A percentile compares a stretch with the other conserved stretches of the same genome.
These are phyloP conservation scores for Drosophila auraria DNA, from an alignment of 1,140 invertebrate species.

Conservation along the genomic window DNA sequence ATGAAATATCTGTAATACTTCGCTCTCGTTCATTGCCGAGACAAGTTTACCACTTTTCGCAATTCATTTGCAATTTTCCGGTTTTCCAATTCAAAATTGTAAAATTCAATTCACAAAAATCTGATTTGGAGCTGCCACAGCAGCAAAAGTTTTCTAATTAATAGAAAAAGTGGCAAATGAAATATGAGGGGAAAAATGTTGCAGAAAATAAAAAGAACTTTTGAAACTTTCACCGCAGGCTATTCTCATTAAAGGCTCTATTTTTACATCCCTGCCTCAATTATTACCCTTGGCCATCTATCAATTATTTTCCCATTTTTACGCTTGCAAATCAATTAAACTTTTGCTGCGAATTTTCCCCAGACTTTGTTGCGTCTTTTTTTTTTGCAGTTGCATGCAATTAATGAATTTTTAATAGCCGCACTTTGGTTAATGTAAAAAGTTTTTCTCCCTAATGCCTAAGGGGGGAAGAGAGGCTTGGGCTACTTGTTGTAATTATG, in stretches of 20 bases:
- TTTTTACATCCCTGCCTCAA: not conserved
- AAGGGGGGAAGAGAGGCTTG: constrained; percentile 17
- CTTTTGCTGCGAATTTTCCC: constrained; percentile 49
- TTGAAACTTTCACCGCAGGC: constrained; percentile 50
- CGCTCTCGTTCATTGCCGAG: constrained; percentile 8
- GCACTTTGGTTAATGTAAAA: constrained; percentile 80
- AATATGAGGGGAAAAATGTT: constrained; percentile 29
- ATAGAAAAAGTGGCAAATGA: constrained; percentile 33
- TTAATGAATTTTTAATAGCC: constrained; percentile 81
- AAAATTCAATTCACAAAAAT: constrained; percentile 62
- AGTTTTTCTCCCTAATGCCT: constrained; percentile 55
- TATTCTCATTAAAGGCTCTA: constrained; percentile 57
- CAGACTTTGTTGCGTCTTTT: constrained; percentile 51
- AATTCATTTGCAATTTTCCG: constrained; percentile 44
- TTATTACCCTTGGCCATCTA: constrained; percentile 53
- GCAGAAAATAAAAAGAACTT: constrained; percentile 50
- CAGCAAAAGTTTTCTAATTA: constrained; percentile 72
- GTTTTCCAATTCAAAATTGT: constrained; percentile 43
- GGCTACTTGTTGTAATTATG: constrained; percentile 70
- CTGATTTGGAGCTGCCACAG: constrained; percentile 11
- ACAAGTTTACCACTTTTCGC: constrained; percentile 42
- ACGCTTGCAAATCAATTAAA: constrained; percentile 74
- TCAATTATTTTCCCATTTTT: constrained; percentile 78
- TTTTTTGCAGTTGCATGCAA: constrained; percentile 62
- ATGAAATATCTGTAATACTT: constrained; percentile 60